Conservation (phyloP, 2,113 vertebrate genomes). For the Athene cunicularia region DNA sequence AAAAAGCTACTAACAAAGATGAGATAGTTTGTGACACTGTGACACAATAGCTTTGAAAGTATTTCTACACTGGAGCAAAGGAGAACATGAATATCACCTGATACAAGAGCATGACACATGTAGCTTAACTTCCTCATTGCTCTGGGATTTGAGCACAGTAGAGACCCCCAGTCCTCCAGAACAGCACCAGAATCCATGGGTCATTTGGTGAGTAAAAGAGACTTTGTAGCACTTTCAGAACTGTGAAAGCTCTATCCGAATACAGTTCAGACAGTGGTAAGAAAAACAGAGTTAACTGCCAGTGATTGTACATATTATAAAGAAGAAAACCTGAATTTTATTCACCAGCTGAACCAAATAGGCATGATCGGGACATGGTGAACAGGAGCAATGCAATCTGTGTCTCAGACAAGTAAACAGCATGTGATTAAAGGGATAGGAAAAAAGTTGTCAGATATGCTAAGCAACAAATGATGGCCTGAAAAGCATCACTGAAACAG, state of each 20-base stretch:
- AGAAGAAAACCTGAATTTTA: background rate
- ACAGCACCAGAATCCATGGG: background rate
- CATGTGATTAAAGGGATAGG: background rate
- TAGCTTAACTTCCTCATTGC: background rate
- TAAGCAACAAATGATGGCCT: background rate
- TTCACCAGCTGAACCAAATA: background rate
- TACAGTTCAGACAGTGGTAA: background rate
- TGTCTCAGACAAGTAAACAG: rapidly evolving
- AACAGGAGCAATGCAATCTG: background rate
- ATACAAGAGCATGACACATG: background rate
- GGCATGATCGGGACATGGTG: background rate
- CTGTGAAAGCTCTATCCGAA: background rate
- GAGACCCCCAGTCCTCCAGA: background rate
- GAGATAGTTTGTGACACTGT: background rate
- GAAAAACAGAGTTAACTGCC: background rate
- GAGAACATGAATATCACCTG: background rate
- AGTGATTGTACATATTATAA: background rate
- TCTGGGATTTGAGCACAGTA: background rate
- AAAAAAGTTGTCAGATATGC: background rate
- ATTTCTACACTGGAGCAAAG: background rate
- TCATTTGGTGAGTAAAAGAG: background rate
- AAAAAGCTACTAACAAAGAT: background rate
- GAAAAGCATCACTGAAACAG: background rate
- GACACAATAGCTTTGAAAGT: background rate
- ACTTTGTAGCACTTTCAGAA: background rate